Evolutionary conservation across 64 coral and sea anemone species (phyloP).

Genomic region (Porites lutea): DNA sequence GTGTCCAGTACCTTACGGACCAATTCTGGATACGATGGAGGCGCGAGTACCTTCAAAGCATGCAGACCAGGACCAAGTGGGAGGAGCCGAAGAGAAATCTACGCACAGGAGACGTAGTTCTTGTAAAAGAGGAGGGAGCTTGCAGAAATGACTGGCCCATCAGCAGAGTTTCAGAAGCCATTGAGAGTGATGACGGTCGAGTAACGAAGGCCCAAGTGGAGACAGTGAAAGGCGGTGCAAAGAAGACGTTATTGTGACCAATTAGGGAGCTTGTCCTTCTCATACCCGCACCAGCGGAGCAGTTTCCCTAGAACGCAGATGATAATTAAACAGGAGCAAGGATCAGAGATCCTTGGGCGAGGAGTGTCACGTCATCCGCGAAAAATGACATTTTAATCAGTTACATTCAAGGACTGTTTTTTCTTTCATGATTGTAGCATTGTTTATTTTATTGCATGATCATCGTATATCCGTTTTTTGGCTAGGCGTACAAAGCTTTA

Average conservation of each 20-base stretch:
- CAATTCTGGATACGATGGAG: slow-evolving; percentile 49
- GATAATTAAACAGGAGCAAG: neutral
- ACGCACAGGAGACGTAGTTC: slow-evolving; percentile 9
- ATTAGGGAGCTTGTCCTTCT: slow-evolving; percentile 13
- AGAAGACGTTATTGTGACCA: neutral
- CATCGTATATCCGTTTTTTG: too few relatives aligned
- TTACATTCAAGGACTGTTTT: too few relatives aligned
- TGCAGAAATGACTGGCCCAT: slow-evolving; percentile 39
- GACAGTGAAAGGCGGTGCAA: neutral
- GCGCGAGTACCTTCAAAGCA: slow-evolving; percentile 7
- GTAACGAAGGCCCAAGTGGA: neutral
- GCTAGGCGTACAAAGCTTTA: too few relatives aligned
- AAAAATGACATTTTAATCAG: too few relatives aligned
- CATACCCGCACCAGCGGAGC: neutral
- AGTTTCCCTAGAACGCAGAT: neutral
- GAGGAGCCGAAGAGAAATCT: neutral
- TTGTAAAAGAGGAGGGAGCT: slow-evolving; percentile 10
- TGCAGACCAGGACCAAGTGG: slow-evolving; percentile 21
- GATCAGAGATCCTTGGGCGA: slow-evolving; percentile 5
- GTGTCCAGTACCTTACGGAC: slow-evolving; percentile 19
- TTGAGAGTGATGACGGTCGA: slow-evolving; percentile 5
- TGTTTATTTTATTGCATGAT: too few relatives aligned
- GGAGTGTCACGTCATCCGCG: slow-evolving; percentile 5
- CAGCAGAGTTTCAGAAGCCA: neutral
- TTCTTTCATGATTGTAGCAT: too few relatives aligned